phyloP scores from a whole-genome alignment of 2,797 vertebrate species.

The Melanotaenia parkinsoni region DNA sequence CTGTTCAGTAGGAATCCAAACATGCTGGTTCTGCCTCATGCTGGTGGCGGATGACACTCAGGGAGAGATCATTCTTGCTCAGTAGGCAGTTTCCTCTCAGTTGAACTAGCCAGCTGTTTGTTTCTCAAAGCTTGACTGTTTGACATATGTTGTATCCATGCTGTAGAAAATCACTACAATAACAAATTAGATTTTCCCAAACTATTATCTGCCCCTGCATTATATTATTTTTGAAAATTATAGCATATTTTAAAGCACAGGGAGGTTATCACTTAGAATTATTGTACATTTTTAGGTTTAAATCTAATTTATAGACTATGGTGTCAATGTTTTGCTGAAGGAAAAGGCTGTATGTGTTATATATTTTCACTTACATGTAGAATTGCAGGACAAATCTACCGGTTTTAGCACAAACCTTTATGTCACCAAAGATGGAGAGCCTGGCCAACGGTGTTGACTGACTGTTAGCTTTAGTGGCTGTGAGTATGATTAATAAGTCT shows the following conservation, averaged over 20 bases:
- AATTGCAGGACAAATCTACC: constrained; percentile 85
- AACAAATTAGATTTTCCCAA: constrained; percentile 54
- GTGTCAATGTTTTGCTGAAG: constrained; percentile 12
- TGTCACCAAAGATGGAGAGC: constrained; percentile 89
- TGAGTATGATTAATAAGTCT: constrained; percentile 96
- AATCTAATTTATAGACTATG: constrained; percentile 22
- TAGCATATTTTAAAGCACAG: constrained; percentile 11
- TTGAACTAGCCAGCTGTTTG: constrained; percentile 86
- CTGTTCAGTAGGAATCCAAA: constrained; percentile 78
- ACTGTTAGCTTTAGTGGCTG: constrained; percentile 92
- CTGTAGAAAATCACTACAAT: constrained; percentile 69
- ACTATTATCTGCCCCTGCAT: constrained; percentile 26
- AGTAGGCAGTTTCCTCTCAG: constrained; percentile 83
- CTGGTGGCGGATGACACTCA: constrained; percentile 83
- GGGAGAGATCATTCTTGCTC: constrained; percentile 82
- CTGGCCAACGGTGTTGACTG: constrained; percentile 86
- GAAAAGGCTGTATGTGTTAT: constrained; percentile 43
- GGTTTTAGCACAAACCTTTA: constrained; percentile 87
- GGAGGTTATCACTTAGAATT: background rate
- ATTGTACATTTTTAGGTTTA: constrained; percentile 14
- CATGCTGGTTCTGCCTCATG: constrained; percentile 84
- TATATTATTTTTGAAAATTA: constrained; percentile 6
- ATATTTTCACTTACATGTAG: constrained; percentile 82
- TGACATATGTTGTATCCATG: constrained; percentile 79
- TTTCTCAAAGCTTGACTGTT: constrained; percentile 84